These are phyloP conservation scores for Subanguina moxae DNA, from an alignment of 1,140 invertebrate species.

Conservation along the genomic window DNA sequence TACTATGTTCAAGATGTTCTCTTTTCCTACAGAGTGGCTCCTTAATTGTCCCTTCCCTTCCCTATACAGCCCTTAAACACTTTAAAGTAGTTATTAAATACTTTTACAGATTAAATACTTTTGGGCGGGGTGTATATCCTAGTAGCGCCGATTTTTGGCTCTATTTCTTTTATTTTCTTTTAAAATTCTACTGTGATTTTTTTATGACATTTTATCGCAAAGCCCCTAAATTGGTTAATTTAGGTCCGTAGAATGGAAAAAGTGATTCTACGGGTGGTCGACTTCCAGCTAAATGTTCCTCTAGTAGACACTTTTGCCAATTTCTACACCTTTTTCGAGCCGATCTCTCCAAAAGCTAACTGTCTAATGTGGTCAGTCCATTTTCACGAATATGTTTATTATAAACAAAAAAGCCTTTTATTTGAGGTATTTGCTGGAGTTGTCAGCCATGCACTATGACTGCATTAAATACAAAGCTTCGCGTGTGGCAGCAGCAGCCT, in stretches of 20 bases:
- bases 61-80: no score
- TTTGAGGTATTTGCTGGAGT: constrained; percentile 29
- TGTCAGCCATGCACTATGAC: constrained; percentile 27
- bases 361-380: not conserved
- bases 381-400: not conserved
- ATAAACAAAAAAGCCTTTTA: not conserved
- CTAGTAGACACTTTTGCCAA: constrained; percentile 2
- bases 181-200: no score
- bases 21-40: no score
- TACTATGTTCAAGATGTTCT: no score
- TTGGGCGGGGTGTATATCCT: no score
- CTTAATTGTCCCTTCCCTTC: no score
- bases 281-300: constrained; percentile 4
- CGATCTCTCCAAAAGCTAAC: not conserved
- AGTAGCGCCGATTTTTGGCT: no score
- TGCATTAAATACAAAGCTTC: constrained; percentile 15
- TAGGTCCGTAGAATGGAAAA: constrained; percentile 6
- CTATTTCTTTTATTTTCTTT: no score
- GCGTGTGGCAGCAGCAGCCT: constrained; percentile 34
- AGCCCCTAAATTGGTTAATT: no score
- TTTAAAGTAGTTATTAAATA: no score
- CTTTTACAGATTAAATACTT: no score
- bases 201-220: no score
- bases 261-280: constrained; percentile 3
- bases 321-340: not conserved